These are phyloP conservation scores for Blennius ocellaris DNA, from an alignment of 2,113 vertebrate species.

Conservation along the genomic window DNA sequence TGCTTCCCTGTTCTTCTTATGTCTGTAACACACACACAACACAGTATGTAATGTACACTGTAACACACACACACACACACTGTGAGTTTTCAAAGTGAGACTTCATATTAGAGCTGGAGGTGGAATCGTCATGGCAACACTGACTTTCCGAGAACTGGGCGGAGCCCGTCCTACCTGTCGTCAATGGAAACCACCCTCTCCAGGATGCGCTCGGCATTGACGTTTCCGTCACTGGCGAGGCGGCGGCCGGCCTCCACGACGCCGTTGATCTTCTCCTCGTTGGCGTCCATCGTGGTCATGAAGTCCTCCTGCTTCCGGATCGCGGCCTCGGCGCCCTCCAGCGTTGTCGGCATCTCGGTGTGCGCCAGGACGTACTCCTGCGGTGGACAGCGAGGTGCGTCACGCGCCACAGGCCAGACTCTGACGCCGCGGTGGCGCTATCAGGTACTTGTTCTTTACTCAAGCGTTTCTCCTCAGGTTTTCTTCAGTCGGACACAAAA, in stretches of 20 bases:
- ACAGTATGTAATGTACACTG: too few species aligned
- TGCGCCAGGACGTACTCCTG: slow-evolving; percentile 96
- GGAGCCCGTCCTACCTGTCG: slow-evolving; percentile 83
- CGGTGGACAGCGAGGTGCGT: neutral
- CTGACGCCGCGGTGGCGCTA: too few species aligned
- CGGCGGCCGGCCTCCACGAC: slow-evolving; percentile 94
- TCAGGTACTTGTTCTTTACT: too few species aligned
- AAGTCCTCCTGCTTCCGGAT: slow-evolving; percentile 98
- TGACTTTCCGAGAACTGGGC: too few species aligned
- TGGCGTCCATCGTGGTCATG: slow-evolving; percentile 99
- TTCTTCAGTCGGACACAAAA: too few species aligned
- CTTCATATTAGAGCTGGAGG: too few species aligned
- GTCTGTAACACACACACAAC: slow-evolving; percentile 77
- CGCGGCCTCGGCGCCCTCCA: slow-evolving; percentile 94
- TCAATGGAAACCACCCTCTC: slow-evolving; percentile 95
- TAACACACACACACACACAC: too few species aligned
- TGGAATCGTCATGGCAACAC: too few species aligned
- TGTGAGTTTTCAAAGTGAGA: too few species aligned
- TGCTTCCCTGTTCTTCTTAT: slow-evolving; percentile 94
- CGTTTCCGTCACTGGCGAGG: slow-evolving; percentile 92
- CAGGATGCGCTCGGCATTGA: slow-evolving; percentile 93
- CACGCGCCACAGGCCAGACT: too few species aligned
- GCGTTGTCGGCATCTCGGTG: slow-evolving; percentile 94
- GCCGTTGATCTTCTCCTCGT: slow-evolving; percentile 95
- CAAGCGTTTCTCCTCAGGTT: too few species aligned